A percentile compares a stretch with the other conserved stretches of the same genome.
These are phyloP conservation scores for Epistrophella euchroma DNA, from an alignment of 2,888 invertebrate species.

Conservation along the genomic window DNA sequence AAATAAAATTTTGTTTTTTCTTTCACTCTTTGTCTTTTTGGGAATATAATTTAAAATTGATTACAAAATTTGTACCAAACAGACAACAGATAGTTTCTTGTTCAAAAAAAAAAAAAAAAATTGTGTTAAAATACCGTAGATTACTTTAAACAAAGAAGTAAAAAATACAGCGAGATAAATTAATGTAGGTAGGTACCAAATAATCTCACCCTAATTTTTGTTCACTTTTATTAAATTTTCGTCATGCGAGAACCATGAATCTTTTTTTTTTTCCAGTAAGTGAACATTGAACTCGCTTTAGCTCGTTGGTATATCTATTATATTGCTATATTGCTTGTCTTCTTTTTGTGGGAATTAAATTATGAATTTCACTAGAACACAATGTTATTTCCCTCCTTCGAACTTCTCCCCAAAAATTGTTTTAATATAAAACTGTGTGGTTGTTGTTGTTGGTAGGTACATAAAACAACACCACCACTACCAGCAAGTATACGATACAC, in stretches of 20 bases:
- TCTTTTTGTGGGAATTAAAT: slow-evolving; percentile 73
- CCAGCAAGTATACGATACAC: not conserved
- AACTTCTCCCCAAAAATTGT: slow-evolving; percentile 46
- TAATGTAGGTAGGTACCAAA: too few relatives aligned
- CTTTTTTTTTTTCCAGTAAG: not conserved
- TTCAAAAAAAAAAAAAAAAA: too few relatives aligned
- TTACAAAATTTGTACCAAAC: too few relatives aligned
- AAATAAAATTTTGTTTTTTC: too few relatives aligned
- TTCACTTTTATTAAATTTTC: not conserved
- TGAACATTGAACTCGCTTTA: slow-evolving; percentile 69
- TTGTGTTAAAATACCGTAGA: not conserved
- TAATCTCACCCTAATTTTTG: not conserved
- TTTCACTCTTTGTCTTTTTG: too few relatives aligned
- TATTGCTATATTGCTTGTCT: slow-evolving; percentile 22
- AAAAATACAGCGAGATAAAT: not conserved
- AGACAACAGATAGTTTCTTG: too few relatives aligned
- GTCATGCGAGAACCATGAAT: slow-evolving; percentile 13
- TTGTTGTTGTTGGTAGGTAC: slow-evolving; percentile 19
- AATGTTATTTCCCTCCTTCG: slow-evolving; percentile 55
- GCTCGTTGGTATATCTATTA: slow-evolving; percentile 25
- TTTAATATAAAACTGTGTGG: slow-evolving; percentile 37
- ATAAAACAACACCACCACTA: slow-evolving; percentile 11
- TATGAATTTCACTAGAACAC: slow-evolving; percentile 74
- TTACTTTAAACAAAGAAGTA: too few relatives aligned
- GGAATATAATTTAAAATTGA: too few relatives aligned